These are phyloP conservation scores for Megaustenia siamemsis DNA, from an alignment of 2,888 invertebrate genomes.

Conservation along the genomic window DNA sequence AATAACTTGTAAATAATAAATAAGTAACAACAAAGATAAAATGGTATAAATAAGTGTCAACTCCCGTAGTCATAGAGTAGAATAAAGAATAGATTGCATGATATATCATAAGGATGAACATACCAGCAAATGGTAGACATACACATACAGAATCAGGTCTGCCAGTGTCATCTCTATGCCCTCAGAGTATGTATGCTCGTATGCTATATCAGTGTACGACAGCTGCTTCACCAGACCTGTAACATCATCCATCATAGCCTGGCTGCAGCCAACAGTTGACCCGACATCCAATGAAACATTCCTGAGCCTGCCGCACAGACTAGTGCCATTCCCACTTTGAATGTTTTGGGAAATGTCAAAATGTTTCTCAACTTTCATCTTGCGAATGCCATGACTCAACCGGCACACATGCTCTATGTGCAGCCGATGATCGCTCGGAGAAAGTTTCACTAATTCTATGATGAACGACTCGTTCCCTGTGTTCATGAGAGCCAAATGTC, in stretches of 20 bases:
- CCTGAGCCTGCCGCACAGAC: no score
- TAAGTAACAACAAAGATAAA: no score
- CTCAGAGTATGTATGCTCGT: constrained; percentile 88
- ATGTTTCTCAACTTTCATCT: constrained; percentile 54
- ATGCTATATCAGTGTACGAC: constrained; percentile 63
- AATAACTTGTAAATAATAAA: no score
- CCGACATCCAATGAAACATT: background rate
- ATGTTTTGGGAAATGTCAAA: background rate
- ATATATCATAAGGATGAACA: constrained; percentile 51
- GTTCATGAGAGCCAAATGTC: background rate
- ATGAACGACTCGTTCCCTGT: background rate
- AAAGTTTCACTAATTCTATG: constrained; percentile 27
- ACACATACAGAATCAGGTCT: constrained; percentile 89
- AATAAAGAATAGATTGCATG: background rate
- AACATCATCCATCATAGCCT: constrained; percentile 54
- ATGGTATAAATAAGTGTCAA: no score
- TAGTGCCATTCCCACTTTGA: background rate
- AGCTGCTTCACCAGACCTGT: constrained; percentile 60
- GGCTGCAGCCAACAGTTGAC: background rate
- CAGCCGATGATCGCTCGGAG: constrained; percentile 15
- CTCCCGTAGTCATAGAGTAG: background rate
- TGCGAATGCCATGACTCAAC: constrained; percentile 55
- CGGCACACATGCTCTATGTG: constrained; percentile 50
- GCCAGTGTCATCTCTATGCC: constrained; percentile 90
- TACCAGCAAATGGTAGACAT: constrained; percentile 79